These are phyloP conservation scores for Craterocephalus amniculus DNA, from an alignment of 2,797 vertebrate genomes.

Conservation along the genomic window DNA sequence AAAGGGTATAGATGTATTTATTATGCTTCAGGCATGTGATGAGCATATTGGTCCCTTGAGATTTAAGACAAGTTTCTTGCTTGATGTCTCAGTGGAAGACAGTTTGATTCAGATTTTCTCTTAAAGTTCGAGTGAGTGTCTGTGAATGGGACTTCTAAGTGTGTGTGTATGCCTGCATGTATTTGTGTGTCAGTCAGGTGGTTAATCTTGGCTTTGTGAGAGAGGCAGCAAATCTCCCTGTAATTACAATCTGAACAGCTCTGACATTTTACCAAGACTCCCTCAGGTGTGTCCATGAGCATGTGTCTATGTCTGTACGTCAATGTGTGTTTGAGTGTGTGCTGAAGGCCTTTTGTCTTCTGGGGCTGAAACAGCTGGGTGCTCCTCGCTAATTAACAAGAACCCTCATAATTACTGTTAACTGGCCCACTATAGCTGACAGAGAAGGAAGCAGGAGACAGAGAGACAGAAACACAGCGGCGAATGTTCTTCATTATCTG, in stretches of 20 bases:
- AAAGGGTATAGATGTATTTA: no score
- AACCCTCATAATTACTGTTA: slow-evolving; percentile 80
- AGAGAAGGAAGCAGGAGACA: slow-evolving; percentile 21
- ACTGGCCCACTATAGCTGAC: slow-evolving; percentile 71
- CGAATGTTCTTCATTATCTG: slow-evolving; percentile 40
- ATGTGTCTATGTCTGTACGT: slow-evolving; percentile 38
- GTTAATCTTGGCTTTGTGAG: slow-evolving; percentile 69
- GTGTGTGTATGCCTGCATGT: slow-evolving; percentile 14
- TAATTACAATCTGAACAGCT: slow-evolving; percentile 77
- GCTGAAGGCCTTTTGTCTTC: slow-evolving; percentile 74
- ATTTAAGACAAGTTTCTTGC: no score
- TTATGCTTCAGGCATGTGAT: neutral
- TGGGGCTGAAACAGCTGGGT: slow-evolving; percentile 81
- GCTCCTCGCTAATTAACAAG: slow-evolving; percentile 78
- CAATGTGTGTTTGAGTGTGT: slow-evolving; percentile 36
- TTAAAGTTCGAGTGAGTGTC: slow-evolving; percentile 47
- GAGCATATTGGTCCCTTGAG: neutral
- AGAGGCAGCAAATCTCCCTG: slow-evolving; percentile 74
- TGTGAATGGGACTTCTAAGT: slow-evolving; percentile 15
- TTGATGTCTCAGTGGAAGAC: slow-evolving; percentile 12
- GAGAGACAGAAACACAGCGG: slow-evolving; percentile 29
- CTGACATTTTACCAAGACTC: slow-evolving; percentile 76
- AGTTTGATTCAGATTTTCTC: slow-evolving; percentile 57
- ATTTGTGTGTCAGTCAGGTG: slow-evolving; percentile 60
- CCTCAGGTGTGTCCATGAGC: slow-evolving; percentile 59